These are phyloP conservation scores for Euproctis similis DNA, from an alignment of 2,888 invertebrate species.

Conservation along the genomic window DNA sequence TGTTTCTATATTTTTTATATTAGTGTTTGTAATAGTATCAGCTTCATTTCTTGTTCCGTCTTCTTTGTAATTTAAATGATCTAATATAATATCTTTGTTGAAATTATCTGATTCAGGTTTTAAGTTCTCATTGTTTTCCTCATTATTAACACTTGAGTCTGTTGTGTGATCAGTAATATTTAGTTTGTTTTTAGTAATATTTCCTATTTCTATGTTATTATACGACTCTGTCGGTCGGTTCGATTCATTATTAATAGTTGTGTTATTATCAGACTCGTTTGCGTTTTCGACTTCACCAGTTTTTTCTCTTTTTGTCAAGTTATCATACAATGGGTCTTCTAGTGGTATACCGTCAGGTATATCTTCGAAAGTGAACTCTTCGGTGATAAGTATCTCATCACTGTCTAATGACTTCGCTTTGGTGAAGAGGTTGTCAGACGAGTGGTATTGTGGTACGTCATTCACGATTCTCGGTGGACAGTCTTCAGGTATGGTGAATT, in stretches of 20 bases:
- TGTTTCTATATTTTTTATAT: too few relatives aligned
- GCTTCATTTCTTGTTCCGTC: too few relatives aligned
- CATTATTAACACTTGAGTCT: too few relatives aligned
- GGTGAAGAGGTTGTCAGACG: slow-evolving; percentile 51
- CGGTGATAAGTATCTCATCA: slow-evolving; percentile 48
- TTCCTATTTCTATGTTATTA: background rate
- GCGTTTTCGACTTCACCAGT: background rate
- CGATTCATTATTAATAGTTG: too few relatives aligned
- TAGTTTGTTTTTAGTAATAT: background rate
- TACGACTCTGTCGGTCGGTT: background rate
- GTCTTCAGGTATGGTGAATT: slow-evolving; percentile 63
- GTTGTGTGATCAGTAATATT: too few relatives aligned
- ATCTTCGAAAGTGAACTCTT: slow-evolving; percentile 57
- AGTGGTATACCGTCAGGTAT: slow-evolving; percentile 60
- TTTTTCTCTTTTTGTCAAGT: slow-evolving; percentile 28
- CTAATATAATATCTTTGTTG: too few relatives aligned
- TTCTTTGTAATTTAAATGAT: too few relatives aligned
- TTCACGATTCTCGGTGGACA: slow-evolving; percentile 50
- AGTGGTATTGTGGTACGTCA: slow-evolving; percentile 36
- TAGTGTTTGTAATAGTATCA: too few relatives aligned
- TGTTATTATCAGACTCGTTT: too few relatives aligned
- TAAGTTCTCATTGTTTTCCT: too few relatives aligned
- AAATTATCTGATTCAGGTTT: too few relatives aligned
- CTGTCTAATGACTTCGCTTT: slow-evolving; percentile 47
- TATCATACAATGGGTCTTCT: slow-evolving; percentile 58